Evolutionary conservation across 23 tunicate genomes (phyloP).

Genomic region (Ciona savignyi): DNA sequence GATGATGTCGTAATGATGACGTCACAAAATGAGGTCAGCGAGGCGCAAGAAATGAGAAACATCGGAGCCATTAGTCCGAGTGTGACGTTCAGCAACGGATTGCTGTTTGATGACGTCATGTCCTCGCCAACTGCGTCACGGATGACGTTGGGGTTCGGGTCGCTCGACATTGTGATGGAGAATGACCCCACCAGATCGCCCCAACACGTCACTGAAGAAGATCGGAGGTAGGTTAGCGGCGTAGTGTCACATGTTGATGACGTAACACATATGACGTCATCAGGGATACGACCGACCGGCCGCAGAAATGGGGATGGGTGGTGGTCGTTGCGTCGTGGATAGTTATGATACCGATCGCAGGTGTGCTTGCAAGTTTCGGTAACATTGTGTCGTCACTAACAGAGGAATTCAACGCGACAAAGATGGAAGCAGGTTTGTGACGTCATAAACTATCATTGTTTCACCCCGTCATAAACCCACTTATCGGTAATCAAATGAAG

Average conservation of each 20-base stretch:
- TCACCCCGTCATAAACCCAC: too few species aligned
- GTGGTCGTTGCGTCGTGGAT: slow-evolving; percentile 85
- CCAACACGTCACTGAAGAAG: not conserved
- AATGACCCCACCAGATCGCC: slow-evolving; percentile 12
- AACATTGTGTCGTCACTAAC: slow-evolving; percentile 52
- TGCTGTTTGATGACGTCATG: slow-evolving; percentile 6
- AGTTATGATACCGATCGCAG: slow-evolving; percentile 84
- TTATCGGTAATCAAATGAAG: too few species aligned
- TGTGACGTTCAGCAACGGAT: not conserved
- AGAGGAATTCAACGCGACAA: slow-evolving; percentile 83
- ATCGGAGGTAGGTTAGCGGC: not conserved
- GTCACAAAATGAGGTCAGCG: not conserved
- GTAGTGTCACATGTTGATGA: not conserved
- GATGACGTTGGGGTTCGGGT: slow-evolving; percentile 35
- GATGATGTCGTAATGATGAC: not conserved
- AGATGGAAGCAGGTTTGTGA: slow-evolving; percentile 61
- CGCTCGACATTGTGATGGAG: slow-evolving; percentile 56
- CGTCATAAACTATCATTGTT: too few species aligned
- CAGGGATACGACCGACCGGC: not conserved
- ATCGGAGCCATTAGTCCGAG: not conserved
- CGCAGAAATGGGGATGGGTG: slow-evolving; percentile 80
- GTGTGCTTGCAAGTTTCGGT: slow-evolving; percentile 85
- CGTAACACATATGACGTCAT: slow-evolving; percentile 1
- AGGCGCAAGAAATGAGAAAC: not conserved
- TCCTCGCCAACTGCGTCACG: slow-evolving; percentile 52